Percentiles rank a stretch among this genome's conserved stretches.
Conservation (phyloP, 2,113 vertebrate genomes). For the Pterophyllum scalare region DNA sequence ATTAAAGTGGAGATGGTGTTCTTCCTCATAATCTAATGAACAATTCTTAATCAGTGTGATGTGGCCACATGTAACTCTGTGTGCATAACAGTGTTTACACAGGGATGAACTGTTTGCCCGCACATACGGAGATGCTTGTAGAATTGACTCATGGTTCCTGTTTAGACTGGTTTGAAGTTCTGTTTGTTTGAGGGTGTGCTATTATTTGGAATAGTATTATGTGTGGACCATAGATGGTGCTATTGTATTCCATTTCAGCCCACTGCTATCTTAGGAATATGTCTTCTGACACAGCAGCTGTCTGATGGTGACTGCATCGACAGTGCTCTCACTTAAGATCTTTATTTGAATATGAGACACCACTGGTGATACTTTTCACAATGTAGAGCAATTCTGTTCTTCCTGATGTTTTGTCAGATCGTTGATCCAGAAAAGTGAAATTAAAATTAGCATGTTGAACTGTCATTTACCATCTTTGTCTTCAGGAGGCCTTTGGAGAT, state of each 20-base stretch:
- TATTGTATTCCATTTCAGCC: constrained; percentile 31
- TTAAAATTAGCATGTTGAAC: background rate
- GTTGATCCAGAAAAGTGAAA: background rate
- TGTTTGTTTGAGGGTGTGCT: background rate
- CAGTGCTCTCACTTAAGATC: background rate
- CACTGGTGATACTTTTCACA: background rate
- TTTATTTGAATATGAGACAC: background rate
- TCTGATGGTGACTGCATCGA: background rate
- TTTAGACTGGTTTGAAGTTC: background rate
- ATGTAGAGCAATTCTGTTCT: background rate
- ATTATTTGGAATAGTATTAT: background rate
- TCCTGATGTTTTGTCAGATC: background rate
- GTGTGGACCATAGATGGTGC: constrained; percentile 22
- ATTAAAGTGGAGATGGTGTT: background rate
- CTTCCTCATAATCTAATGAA: background rate
- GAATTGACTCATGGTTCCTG: background rate
- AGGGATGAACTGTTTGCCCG: background rate
- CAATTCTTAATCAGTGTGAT: background rate
- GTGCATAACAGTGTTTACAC: background rate
- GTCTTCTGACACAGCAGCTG: constrained; percentile 5
- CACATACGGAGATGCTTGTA: background rate
- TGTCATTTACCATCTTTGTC: constrained; percentile 17
- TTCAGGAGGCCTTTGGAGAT: constrained; percentile 93
- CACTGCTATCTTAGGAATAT: background rate
- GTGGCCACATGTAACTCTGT: background rate